Evolutionary conservation across 2,797 vertebrate genomes (phyloP).

Genomic region (Acridotheres tristis): DNA sequence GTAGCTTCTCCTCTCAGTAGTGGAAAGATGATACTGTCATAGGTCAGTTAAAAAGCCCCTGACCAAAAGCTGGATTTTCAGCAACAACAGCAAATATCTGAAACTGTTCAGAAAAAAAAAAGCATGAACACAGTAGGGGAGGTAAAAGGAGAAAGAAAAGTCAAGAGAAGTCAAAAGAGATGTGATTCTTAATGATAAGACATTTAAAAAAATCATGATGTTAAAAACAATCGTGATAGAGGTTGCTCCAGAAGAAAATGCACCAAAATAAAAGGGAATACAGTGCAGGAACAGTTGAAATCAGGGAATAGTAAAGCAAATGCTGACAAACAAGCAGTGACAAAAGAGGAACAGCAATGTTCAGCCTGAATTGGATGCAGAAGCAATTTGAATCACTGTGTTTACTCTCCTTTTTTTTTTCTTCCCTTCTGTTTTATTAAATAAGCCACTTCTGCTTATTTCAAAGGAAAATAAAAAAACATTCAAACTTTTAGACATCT

Average conservation of each 20-base stretch:
- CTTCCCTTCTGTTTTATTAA: neutral
- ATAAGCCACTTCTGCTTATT: neutral
- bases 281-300: neutral
- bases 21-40: neutral
- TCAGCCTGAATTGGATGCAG: neutral
- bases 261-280: neutral
- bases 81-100: neutral
- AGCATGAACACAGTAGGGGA: neutral
- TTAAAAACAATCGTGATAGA: neutral
- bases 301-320: neutral
- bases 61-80: neutral
- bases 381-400: neutral
- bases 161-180: neutral
- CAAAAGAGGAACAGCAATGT: neutral
- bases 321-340: neutral
- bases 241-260: neutral
- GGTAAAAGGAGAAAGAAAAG: neutral
- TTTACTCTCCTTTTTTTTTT: neutral
- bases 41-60: neutral
- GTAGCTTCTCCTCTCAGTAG: neutral
- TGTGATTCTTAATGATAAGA: neutral
- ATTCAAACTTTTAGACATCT: neutral
- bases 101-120: neutral
- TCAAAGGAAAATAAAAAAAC: neutral
- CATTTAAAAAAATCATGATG: neutral